Conservation (phyloP, 2,888 invertebrate species). For the Prenolepis imparis region DNA sequence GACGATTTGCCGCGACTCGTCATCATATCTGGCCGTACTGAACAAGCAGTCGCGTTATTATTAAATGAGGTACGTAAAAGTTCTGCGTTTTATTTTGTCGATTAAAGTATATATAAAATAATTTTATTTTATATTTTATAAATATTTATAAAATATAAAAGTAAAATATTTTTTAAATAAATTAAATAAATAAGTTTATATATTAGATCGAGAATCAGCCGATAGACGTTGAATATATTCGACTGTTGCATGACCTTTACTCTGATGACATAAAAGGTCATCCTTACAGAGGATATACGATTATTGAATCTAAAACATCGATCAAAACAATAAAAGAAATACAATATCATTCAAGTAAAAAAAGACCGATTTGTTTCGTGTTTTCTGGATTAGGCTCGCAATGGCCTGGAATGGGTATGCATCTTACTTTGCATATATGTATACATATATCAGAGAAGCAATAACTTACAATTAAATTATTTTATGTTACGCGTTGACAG, state of each 20-base stretch:
- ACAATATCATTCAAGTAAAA: slow-evolving; percentile 89
- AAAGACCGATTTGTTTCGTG: slow-evolving; percentile 93
- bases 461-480: background rate
- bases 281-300: slow-evolving; percentile 92
- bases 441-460: background rate
- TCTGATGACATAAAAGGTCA: slow-evolving; percentile 88
- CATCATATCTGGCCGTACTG: slow-evolving; percentile 92
- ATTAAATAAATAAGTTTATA: background rate
- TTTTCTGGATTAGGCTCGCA: slow-evolving; percentile 88
- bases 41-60: slow-evolving; percentile 90
- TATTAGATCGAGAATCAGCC: slow-evolving; percentile 87
- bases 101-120: no score
- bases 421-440: background rate
- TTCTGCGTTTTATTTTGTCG: no score
- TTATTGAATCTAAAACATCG: slow-evolving; percentile 86
- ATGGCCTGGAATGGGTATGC: slow-evolving; percentile 71
- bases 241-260: slow-evolving; percentile 89
- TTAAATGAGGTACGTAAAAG: slow-evolving; percentile 88
- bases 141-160: background rate
- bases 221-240: slow-evolving; percentile 89
- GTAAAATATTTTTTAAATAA: background rate
- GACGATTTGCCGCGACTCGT: slow-evolving; percentile 92
- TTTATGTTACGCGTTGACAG: slow-evolving; percentile 85
- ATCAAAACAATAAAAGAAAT: slow-evolving; percentile 87
- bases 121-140: no score